A percentile compares a stretch with the other conserved stretches of the same genome.
phyloP scores from a whole-genome alignment of 2,888 invertebrate genomes.

The Antheraea yamamai region DNA sequence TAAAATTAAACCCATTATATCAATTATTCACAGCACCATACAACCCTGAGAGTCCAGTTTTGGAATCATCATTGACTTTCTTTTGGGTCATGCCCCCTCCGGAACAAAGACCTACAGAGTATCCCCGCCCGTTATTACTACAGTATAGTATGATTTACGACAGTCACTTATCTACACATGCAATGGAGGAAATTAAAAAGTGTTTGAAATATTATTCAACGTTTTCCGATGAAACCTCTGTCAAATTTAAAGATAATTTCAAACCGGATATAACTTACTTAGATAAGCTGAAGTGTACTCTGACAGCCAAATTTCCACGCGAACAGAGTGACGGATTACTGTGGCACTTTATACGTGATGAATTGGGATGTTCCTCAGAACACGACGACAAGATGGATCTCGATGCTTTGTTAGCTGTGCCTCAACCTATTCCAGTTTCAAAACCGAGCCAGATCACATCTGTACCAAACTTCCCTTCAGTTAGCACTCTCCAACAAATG shows the following conservation, averaged over 20 bases:
- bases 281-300: constrained; percentile 91
- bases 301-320: constrained; percentile 91
- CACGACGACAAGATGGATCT: constrained; percentile 87
- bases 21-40: constrained; percentile 87
- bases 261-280: constrained; percentile 88
- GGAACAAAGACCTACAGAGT: constrained; percentile 94
- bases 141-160: constrained; percentile 93
- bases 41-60: constrained; percentile 88
- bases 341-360: constrained; percentile 90
- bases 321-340: constrained; percentile 89
- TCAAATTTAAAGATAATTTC: constrained; percentile 83
- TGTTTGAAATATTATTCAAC: constrained; percentile 92
- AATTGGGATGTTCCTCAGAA: constrained; percentile 85
- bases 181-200: constrained; percentile 92
- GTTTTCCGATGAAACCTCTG: constrained; percentile 66
- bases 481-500: constrained; percentile 78
- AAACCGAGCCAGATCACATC: constrained; percentile 66
- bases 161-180: constrained; percentile 88
- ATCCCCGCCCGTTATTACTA: constrained; percentile 95
- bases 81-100: constrained; percentile 99
- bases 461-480: constrained; percentile 74
- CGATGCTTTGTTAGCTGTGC: constrained; percentile 81
- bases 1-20: background rate
- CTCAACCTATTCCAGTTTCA: constrained; percentile 75
- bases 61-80: constrained; percentile 91